A percentile compares a stretch with the other conserved stretches of the same genome.
Conservation (phyloP, 30 jellyfish, hydroid and myxozoan species). For the Turritopsis dohrnii region DNA sequence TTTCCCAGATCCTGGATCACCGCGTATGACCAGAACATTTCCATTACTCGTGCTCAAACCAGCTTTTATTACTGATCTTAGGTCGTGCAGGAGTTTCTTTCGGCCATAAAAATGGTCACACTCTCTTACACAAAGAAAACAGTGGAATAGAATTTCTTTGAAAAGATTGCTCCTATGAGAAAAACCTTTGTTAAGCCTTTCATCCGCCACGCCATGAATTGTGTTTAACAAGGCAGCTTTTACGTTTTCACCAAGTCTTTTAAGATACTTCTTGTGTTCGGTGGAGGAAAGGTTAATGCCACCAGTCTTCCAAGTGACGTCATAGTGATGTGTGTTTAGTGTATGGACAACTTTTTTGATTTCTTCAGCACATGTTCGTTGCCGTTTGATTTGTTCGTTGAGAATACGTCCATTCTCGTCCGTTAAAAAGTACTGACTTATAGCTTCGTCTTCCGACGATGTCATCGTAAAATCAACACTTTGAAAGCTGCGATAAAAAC, state of each 20-base stretch:
- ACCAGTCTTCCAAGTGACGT: conserved; percentile 3
- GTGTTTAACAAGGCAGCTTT: background rate
- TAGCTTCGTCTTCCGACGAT: background rate
- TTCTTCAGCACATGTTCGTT: background rate
- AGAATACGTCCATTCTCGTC: background rate
- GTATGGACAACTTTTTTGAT: background rate
- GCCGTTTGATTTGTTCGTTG: background rate
- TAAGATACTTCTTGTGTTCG: background rate
- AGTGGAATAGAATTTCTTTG: background rate
- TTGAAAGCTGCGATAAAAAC: background rate
- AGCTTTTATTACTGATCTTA: background rate
- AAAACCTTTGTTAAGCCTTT: background rate
- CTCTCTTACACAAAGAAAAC: background rate
- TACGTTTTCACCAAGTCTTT: background rate
- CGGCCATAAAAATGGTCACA: background rate
- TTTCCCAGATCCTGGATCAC: background rate
- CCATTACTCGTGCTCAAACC: background rate
- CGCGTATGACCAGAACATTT: background rate
- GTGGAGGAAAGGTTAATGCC: background rate
- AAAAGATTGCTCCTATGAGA: background rate
- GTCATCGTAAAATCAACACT: background rate
- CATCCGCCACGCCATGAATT: background rate
- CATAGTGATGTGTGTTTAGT: background rate
- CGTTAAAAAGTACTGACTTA: background rate
- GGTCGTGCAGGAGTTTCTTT: background rate